A percentile compares a stretch with the other conserved stretches of the same genome.
Evolutionary conservation across 1,140 invertebrate genomes (phyloP).

Genomic region (Drosophila lacteicornis): DNA sequence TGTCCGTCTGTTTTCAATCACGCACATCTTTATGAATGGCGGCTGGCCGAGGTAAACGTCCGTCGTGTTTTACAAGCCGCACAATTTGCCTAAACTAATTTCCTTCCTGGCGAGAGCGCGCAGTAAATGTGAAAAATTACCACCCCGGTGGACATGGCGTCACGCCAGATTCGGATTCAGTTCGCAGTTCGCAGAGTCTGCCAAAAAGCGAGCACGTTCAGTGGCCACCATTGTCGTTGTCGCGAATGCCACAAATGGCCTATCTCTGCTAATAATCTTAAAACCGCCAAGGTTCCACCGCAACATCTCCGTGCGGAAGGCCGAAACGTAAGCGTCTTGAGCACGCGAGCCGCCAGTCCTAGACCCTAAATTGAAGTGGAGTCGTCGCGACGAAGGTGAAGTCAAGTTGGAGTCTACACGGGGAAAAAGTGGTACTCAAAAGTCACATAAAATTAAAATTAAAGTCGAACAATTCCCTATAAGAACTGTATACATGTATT

Average conservation of each 20-base stretch:
- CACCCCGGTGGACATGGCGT: slow-evolving; percentile 50
- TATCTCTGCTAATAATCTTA: slow-evolving; percentile 81
- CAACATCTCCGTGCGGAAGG: slow-evolving; percentile 63
- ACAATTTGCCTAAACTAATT: slow-evolving; percentile 84
- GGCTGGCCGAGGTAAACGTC: slow-evolving; percentile 58
- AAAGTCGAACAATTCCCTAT: not conserved
- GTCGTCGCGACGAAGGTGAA: slow-evolving; percentile 21
- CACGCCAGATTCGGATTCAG: slow-evolving; percentile 28
- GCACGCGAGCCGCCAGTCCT: slow-evolving; percentile 61
- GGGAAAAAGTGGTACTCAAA: not conserved
- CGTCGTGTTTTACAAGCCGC: slow-evolving; percentile 77
- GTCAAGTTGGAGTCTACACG: slow-evolving; percentile 23
- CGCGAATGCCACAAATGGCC: slow-evolving; percentile 71
- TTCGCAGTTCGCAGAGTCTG: slow-evolving; percentile 12
- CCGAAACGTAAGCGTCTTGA: slow-evolving; percentile 71
- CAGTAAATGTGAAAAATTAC: slow-evolving; percentile 74
- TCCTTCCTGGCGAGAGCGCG: slow-evolving; percentile 50
- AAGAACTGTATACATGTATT: not conserved
- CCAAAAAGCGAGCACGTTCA: slow-evolving; percentile 44
- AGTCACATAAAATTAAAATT: not conserved
- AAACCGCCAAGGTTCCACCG: slow-evolving; percentile 71
- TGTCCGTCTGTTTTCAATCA: slow-evolving; percentile 66
- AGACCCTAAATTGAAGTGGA: slow-evolving; percentile 26
- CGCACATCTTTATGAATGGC: slow-evolving; percentile 72
- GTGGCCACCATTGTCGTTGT: slow-evolving; percentile 55